Conservation (phyloP, 2,888 invertebrate species). For the Drosophila birchii region DNA sequence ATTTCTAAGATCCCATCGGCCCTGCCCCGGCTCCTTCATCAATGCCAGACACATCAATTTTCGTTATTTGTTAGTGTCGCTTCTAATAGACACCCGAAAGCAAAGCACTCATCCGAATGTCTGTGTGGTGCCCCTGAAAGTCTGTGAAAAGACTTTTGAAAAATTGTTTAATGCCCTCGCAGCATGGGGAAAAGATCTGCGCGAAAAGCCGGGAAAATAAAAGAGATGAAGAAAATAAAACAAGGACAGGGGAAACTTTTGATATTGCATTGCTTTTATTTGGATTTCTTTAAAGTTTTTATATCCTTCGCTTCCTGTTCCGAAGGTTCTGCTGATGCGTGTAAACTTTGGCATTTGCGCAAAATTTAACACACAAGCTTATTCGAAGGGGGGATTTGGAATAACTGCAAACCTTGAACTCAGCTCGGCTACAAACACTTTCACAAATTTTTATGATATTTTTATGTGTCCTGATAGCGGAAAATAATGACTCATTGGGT, state of each 20-base stretch:
- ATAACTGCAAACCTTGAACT: conserved; percentile 21
- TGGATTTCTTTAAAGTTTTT: conserved; percentile 45
- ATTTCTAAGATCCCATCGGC: conserved; percentile 43
- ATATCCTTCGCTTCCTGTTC: conserved; percentile 27
- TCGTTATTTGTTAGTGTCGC: conserved; percentile 59
- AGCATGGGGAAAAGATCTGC: conserved; percentile 10
- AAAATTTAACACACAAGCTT: conserved; percentile 53
- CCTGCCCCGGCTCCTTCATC: conserved; percentile 38
- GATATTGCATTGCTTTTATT: conserved; percentile 54
- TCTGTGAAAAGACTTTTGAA: conserved; percentile 59
- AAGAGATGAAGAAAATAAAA: conserved; percentile 3
- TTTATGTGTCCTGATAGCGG: conserved; percentile 19
- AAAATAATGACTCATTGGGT: conserved; percentile 4
- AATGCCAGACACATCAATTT: conserved; percentile 67
- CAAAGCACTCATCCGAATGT: conserved; percentile 23
- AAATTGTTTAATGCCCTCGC: conserved; percentile 61
- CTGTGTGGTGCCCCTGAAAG: conserved; percentile 41
- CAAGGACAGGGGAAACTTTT: conserved; percentile 42
- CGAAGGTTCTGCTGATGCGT: conserved; percentile 47
- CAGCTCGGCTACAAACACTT: conserved; percentile 15
- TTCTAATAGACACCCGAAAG: conserved; percentile 38
- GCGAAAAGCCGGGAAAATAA: conserved; percentile 18
- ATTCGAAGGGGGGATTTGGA: background rate
- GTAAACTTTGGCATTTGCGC: conserved; percentile 55
- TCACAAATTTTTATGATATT: conserved; percentile 35